Percentiles rank a stretch among this genome's conserved stretches.
Evolutionary conservation across 2,888 invertebrate genomes (phyloP).

Genomic region (Branchellion lobata): DNA sequence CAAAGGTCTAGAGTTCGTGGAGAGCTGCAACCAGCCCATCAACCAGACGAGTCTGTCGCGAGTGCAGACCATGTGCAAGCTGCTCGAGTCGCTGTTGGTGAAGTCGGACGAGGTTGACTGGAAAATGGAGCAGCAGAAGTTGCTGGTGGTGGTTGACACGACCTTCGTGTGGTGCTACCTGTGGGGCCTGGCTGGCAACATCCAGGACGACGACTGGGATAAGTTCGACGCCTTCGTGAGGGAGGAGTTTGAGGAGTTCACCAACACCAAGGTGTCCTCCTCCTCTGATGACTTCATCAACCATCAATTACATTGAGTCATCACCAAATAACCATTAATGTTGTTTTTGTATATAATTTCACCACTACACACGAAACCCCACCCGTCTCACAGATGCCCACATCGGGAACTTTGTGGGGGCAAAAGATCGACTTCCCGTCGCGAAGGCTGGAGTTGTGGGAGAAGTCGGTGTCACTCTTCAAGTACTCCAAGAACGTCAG

Average conservation of each 20-base stretch:
- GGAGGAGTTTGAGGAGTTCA: constrained; percentile 72
- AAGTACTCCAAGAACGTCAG: constrained; percentile 69
- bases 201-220: constrained; percentile 71
- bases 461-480: constrained; percentile 75
- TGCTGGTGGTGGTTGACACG: constrained; percentile 72
- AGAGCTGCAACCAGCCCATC: constrained; percentile 74
- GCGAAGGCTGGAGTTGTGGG: constrained; percentile 76
- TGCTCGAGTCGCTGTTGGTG: constrained; percentile 72
- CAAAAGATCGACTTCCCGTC: constrained; percentile 73
- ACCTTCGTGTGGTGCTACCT: constrained; percentile 79
- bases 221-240: constrained; percentile 73
- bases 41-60: constrained; percentile 69
- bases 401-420: constrained; percentile 74
- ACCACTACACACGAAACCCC: not conserved
- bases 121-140: constrained; percentile 65
- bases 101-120: constrained; percentile 69
- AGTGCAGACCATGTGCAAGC: constrained; percentile 73
- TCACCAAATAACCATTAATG: not conserved
- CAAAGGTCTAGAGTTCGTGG: constrained; percentile 70
- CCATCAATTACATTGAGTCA: no score
- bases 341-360: not conserved
- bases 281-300: not conserved
- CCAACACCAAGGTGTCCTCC: constrained; percentile 67
- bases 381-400: constrained; percentile 74
- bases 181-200: constrained; percentile 85